These are phyloP conservation scores for Leptodactylus fallax DNA, from an alignment of 2,797 vertebrate species.

Conservation along the genomic window DNA sequence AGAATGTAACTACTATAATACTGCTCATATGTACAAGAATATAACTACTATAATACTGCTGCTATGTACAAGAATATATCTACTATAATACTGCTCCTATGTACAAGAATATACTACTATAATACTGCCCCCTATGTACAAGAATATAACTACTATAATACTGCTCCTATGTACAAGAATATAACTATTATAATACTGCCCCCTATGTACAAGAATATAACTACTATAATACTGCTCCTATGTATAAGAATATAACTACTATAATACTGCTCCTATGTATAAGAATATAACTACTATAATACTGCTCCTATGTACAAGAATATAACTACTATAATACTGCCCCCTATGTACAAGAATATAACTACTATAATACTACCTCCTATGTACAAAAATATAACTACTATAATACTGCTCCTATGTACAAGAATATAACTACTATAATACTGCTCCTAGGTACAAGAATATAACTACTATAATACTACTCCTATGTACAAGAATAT, in stretches of 20 bases:
- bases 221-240: slow-evolving; percentile 18
- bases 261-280: slow-evolving; percentile 2
- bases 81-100: slow-evolving; percentile 9
- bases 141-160: slow-evolving; percentile 20
- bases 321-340: slow-evolving; percentile 4
- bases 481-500: not conserved
- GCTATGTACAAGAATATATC: slow-evolving; percentile 1
- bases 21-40: not conserved
- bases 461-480: slow-evolving; percentile 19
- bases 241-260: slow-evolving; percentile 4
- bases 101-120: not conserved
- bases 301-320: not conserved
- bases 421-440: slow-evolving; percentile 10
- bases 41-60: slow-evolving; percentile 6
- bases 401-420: slow-evolving; percentile 1
- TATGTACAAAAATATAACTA: not conserved
- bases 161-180: not conserved
- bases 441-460: slow-evolving; percentile 1
- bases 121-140: not conserved
- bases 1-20: slow-evolving; percentile 10
- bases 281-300: slow-evolving; percentile 15
- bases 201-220: not conserved
- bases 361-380: not conserved
- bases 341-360: not conserved
- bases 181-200: not conserved